Base-by-base conservation (phyloP, 2,888 invertebrate species). In the Lampropteryx suffumata region DNA sequence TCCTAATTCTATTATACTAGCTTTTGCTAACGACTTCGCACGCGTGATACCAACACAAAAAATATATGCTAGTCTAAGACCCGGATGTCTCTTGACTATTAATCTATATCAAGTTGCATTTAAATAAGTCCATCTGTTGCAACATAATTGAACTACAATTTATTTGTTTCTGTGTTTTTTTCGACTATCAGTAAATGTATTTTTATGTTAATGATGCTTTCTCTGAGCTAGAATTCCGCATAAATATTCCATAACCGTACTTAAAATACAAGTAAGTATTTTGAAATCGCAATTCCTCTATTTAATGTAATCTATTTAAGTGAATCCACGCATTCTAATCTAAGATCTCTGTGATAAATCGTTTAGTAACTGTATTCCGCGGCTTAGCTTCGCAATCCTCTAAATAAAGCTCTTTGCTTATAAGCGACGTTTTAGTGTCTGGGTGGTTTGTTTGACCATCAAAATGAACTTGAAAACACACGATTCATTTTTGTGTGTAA, bases 351-450 rank as follows among this genome's bases (percentile, higher is more conserved):
- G 26, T 14, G 40, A 49, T 43, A 39, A 40, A 52, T 49, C 46
- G 39, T 14, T 32, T 35, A 26, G 32, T 17, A 29, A 39, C 34
- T 34, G 35, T 41, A 41, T 32, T 34, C 44, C 29, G 30, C 29
- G 39, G 34, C 39, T 50, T 28, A 24, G 28, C 50, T 26, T 47
- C 49, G 40, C 41, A 36, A 53, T 47, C 55, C 61, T 45, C 79
- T 83, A 83, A 81, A 84, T 84, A 81, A 73, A 64, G 46, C 61
- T 56, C 59, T 67, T 57, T 64, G 69, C 79, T 64, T 69, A 72
- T 68, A 33, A 73, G 69, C 67, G 74, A 79, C 76, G 78, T 84
- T 86, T 86, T 82, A 69, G 62, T 64, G 79, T 84, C 79, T 84
- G 86, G 84, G 85, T 85, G 85, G 86, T 61, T 67, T 64, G 64